Conservation (phyloP, 1,140 invertebrate genomes). For the Arion vulgaris region DNA sequence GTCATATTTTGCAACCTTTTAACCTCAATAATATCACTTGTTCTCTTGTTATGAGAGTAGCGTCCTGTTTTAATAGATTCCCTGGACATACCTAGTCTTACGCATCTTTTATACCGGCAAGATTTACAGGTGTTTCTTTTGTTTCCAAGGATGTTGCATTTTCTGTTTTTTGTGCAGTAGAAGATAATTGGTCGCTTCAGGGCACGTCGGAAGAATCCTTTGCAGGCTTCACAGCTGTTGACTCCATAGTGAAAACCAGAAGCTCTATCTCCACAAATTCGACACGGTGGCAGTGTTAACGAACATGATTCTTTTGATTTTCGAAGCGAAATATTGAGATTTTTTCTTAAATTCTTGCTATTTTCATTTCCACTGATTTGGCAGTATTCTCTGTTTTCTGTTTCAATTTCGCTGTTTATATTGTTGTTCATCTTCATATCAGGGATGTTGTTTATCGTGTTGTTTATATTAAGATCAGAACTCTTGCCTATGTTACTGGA, state of each 20-base stretch:
- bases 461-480: too few relatives aligned
- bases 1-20: constrained; percentile 44
- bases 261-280: constrained; percentile 73
- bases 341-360: too few relatives aligned
- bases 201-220: constrained; percentile 65
- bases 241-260: constrained; percentile 75
- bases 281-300: constrained; percentile 65
- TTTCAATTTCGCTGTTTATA: too few relatives aligned
- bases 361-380: too few relatives aligned
- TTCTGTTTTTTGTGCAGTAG: constrained; percentile 17
- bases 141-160: constrained; percentile 50
- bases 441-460: too few relatives aligned
- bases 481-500: too few relatives aligned
- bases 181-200: constrained; percentile 43
- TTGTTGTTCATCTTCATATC: too few relatives aligned
- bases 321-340: too few relatives aligned
- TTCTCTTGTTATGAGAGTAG: constrained; percentile 58
- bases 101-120: constrained; percentile 58
- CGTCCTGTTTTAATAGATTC: constrained; percentile 59
- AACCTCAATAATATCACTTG: constrained; percentile 55
- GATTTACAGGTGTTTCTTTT: constrained; percentile 53
- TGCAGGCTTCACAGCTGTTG: constrained; percentile 74
- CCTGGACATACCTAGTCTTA: constrained; percentile 62
- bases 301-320: neutral
- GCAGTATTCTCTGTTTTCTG: too few relatives aligned